Percentiles rank a stretch among this genome's conserved stretches.
Conservation (phyloP, 2,113 vertebrate genomes). For the Myocastor coypus region DNA sequence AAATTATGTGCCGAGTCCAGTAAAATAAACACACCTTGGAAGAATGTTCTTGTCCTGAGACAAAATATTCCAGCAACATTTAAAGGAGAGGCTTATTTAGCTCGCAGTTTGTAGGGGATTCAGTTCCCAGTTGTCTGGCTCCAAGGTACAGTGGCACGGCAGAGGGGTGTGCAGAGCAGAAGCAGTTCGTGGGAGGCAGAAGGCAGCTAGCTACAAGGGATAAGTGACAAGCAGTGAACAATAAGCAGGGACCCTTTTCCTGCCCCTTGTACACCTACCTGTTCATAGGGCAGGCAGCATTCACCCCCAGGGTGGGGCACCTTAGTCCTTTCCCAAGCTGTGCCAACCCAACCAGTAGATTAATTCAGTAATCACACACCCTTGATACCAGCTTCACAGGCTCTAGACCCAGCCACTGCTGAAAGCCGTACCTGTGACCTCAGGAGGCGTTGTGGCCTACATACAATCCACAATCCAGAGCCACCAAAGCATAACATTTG, state of each 20-base stretch:
- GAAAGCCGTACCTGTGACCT: not conserved
- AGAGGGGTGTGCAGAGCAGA: not conserved
- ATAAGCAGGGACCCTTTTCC: not conserved
- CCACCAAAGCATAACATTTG: not conserved
- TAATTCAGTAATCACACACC: not conserved
- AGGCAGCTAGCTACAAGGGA: not conserved
- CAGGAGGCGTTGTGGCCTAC: not conserved
- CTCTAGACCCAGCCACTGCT: not conserved
- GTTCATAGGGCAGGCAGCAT: not conserved
- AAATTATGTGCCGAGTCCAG: slow-evolving; percentile 8
- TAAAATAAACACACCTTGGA: slow-evolving; percentile 38
- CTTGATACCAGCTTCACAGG: not conserved
- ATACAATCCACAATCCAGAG: not conserved
- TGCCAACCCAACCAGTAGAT: not conserved
- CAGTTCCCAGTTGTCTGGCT: not conserved
- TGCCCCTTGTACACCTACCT: not conserved
- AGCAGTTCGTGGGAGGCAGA: not conserved
- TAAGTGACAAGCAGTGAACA: not conserved
- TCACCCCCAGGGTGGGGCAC: not conserved
- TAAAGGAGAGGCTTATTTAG: not conserved
- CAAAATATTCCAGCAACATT: not conserved
- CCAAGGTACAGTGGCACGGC: not conserved
- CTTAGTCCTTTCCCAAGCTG: not conserved
- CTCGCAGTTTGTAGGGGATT: not conserved
- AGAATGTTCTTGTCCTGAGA: not conserved